A percentile compares a stretch with the other conserved stretches of the same genome.
These are phyloP conservation scores for Ranitomeya variabilis DNA, from an alignment of 2,113 vertebrate species.

Conservation along the genomic window DNA sequence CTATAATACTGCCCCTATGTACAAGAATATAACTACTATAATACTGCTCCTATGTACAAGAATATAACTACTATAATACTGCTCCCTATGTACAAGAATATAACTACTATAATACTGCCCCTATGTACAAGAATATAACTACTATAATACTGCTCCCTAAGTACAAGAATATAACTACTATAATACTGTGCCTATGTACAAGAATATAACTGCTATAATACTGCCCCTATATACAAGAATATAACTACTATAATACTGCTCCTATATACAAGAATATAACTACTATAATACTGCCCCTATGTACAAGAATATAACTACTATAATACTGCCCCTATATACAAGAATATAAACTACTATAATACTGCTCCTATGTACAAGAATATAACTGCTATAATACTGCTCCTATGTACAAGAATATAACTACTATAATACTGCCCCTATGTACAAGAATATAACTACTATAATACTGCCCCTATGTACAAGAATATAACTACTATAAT, in stretches of 20 bases:
- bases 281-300: neutral
- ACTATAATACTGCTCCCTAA: neutral
- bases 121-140: conserved; percentile 2
- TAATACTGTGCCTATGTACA: neutral
- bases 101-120: neutral
- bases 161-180: neutral
- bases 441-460: no score
- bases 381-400: neutral
- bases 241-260: neutral
- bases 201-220: neutral
- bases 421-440: neutral
- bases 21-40: neutral
- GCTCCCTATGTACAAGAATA: neutral
- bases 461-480: no score
- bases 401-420: neutral
- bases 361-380: no score
- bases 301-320: neutral
- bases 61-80: conserved; percentile 1
- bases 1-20: neutral
- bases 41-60: neutral
- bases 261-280: neutral
- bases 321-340: neutral
- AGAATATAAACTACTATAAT: no score
- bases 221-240: neutral
- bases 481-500: neutral